Conservation (phyloP, 2,888 invertebrate genomes). For the Apotomis turbidana region DNA sequence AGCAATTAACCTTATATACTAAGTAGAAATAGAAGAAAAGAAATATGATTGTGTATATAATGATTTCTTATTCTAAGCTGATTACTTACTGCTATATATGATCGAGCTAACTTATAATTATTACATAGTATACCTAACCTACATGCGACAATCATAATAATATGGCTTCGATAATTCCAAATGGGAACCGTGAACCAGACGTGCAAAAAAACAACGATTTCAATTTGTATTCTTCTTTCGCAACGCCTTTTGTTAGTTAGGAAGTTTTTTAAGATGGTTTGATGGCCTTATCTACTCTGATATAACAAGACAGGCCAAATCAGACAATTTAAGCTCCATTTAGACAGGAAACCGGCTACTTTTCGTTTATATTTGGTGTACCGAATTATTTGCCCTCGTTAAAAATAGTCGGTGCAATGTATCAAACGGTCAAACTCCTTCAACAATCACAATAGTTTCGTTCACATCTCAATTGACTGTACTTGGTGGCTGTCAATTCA, state of each 20-base stretch:
- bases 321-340: slow-evolving; percentile 17
- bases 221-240: slow-evolving; percentile 38
- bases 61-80: no score
- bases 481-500: slow-evolving; percentile 60
- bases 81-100: no score
- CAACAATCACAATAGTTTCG: slow-evolving; percentile 64
- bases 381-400: slow-evolving; percentile 24
- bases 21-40: no score
- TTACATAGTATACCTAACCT: no score
- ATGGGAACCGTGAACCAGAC: slow-evolving; percentile 40
- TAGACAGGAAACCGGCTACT: slow-evolving; percentile 7
- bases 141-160: no score
- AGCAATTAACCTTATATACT: no score
- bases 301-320: slow-evolving; percentile 26
- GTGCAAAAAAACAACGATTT: slow-evolving; percentile 39
- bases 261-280: slow-evolving; percentile 27
- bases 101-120: no score
- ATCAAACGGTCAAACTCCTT: slow-evolving; percentile 52
- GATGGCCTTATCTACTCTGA: slow-evolving; percentile 25
- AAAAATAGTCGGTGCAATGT: slow-evolving; percentile 49
- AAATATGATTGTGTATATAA: no score
- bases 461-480: slow-evolving; percentile 69
- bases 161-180: slow-evolving; percentile 41
- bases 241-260: slow-evolving; percentile 34
- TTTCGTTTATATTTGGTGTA: slow-evolving; percentile 41